Evolutionary conservation across 2,797 vertebrate species (phyloP), one percentile per base, ranked within the genome.

Genomic region (Nasua narica): DNA sequence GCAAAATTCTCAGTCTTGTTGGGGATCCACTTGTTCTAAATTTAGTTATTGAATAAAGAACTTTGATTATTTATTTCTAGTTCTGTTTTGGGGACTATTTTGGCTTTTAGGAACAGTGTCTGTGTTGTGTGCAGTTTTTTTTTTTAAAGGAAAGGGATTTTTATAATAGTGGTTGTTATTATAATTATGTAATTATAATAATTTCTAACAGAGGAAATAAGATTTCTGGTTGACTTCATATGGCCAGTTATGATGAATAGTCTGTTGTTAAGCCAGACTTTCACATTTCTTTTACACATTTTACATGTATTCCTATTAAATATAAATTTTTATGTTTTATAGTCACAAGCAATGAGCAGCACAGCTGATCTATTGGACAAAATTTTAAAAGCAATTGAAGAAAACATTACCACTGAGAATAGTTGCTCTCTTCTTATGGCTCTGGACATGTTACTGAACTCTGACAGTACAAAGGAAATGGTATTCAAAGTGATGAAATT

Each of bases 371-470:
- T 99, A 95, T 96, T 99, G 98, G 99, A 99, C 97, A 99, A 99
- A 98, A 98, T 99, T 98, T 99, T 99, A 95, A 98, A 98, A 94
- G 99, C 99, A 96, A 98, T 99, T 97, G 99, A 99, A 98, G 99
- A 99, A 97, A 98, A 98, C 15, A 98, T 99, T 96, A 99, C 98
- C n/a, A 99, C 99, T 97, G 99, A 99, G 96, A 99, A 99, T 98
- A 99, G 99, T 98, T 99, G 99, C 97, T 98, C 98, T 94, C 99
- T 99, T 67, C 99, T 99, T 97, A 97, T 99, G 93, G 99, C 99
- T 52, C 98, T 99, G 97, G 98, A 99, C 97, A 95, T 27, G 0
- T 98, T 99, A 96, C 98, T 99, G 92, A 98, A 97, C 78, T 98
- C 98, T 0, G 82, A 98, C 92, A 96, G 90, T 5, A 97, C 95